phyloP scores from a whole-genome alignment of 2,888 invertebrate genomes.

The Polylopha cassiicola region DNA sequence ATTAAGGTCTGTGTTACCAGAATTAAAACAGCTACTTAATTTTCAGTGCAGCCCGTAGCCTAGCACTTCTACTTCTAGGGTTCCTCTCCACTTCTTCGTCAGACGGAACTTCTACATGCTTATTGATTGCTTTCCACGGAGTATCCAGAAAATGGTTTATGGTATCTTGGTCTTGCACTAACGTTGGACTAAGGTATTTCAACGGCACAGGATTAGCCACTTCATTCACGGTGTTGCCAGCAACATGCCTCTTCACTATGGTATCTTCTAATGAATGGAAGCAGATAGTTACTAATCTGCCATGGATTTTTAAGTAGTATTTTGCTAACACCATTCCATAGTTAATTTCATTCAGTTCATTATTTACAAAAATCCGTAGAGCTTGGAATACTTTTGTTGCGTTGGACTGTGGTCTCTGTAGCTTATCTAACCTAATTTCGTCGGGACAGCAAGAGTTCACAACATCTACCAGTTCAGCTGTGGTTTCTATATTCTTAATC shows the following conservation, averaged over 20 bases:
- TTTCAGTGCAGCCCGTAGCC: constrained; percentile 89
- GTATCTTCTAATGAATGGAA: constrained; percentile 97
- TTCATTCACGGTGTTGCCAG: constrained; percentile 85
- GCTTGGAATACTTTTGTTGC: constrained; percentile 97
- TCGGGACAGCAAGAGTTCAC: constrained; percentile 80
- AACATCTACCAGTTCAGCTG: constrained; percentile 87
- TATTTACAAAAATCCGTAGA: constrained; percentile 95
- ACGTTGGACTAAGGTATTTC: constrained; percentile 81
- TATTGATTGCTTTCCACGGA: constrained; percentile 87
- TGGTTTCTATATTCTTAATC: constrained; percentile 86
- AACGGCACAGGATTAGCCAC: constrained; percentile 83
- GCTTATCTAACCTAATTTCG: constrained; percentile 80
- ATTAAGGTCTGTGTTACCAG: too few species aligned
- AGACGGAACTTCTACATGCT: constrained; percentile 86
- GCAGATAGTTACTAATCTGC: constrained; percentile 87
- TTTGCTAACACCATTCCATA: constrained; percentile 89
- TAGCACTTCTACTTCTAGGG: constrained; percentile 92
- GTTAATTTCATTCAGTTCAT: constrained; percentile 96
- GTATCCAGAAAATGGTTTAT: constrained; percentile 79
- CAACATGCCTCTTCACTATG: constrained; percentile 92
- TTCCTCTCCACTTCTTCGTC: constrained; percentile 85
- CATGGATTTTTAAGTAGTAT: constrained; percentile 85
- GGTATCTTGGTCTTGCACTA: constrained; percentile 77
- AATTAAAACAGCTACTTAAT: constrained; percentile 57
- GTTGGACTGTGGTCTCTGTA: constrained; percentile 85